phyloP scores from a whole-genome alignment of 2,888 invertebrate species.

The Ormyrus thymus region DNA sequence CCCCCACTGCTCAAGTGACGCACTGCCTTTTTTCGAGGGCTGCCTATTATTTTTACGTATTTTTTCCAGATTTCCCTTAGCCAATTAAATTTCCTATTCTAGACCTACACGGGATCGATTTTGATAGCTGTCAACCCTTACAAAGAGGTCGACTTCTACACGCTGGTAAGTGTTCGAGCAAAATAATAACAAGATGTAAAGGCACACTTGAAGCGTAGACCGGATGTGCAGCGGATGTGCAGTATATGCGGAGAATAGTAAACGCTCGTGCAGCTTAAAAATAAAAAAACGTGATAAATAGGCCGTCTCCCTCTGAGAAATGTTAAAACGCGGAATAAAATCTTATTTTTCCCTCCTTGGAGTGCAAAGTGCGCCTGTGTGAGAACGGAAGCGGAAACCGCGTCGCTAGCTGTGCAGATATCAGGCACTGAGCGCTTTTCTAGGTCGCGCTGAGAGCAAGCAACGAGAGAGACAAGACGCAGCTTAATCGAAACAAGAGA shows the following conservation, averaged over 20 bases:
- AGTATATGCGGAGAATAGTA: conserved; percentile 65
- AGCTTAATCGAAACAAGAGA: too few relatives aligned
- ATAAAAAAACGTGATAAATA: too few relatives aligned
- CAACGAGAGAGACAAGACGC: neutral
- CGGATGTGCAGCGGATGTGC: conserved; percentile 65
- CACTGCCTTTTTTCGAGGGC: too few relatives aligned
- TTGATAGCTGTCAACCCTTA: conserved; percentile 96
- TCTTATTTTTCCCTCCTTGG: too few relatives aligned
- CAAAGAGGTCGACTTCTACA: conserved; percentile 92
- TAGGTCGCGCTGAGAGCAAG: neutral
- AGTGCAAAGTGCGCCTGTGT: neutral
- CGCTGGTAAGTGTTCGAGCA: conserved; percentile 81
- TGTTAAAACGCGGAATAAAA: too few relatives aligned
- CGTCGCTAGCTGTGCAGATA: conserved; percentile 17
- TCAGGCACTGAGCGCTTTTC: neutral
- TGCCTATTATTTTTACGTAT: too few relatives aligned
- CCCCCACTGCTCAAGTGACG: too few relatives aligned
- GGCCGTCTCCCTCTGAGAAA: neutral
- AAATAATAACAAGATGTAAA: neutral
- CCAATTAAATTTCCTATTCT: conserved; percentile 62
- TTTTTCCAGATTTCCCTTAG: conserved; percentile 74
- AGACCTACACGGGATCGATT: conserved; percentile 96
- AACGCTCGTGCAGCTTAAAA: conserved; percentile 56
- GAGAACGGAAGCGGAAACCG: conserved; percentile 39
- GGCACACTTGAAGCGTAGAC: conserved; percentile 56